phyloP scores from a whole-genome alignment of 2,113 vertebrate genomes.

The Takifugu bimaculatus region DNA sequence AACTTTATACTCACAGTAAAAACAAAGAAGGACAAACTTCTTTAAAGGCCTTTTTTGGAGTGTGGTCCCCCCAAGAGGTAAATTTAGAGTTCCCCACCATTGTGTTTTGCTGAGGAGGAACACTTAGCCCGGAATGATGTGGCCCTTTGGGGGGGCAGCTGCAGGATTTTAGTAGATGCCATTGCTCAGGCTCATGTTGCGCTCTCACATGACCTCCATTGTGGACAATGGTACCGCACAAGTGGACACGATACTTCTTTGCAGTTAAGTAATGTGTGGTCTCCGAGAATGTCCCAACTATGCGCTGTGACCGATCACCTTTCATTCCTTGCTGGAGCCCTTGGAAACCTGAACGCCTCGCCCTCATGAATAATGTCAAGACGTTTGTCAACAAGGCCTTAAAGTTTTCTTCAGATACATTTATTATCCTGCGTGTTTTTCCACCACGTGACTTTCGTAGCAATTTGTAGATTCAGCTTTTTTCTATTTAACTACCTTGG shows the following conservation, averaged over 20 bases:
- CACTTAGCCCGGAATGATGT: constrained; percentile 62
- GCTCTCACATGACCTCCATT: constrained; percentile 67
- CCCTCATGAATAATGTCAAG: constrained; percentile 32
- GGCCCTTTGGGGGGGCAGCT: constrained; percentile 62
- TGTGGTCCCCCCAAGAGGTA: constrained; percentile 49
- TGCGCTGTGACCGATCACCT: constrained; percentile 24
- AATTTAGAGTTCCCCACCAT: constrained; percentile 70
- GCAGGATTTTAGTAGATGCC: constrained; percentile 54
- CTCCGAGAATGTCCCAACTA: constrained; percentile 15
- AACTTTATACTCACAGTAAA: too few relatives aligned
- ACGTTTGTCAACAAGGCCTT: constrained; percentile 39
- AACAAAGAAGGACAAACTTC: constrained; percentile 11
- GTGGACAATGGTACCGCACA: constrained; percentile 41
- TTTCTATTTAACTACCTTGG: not conserved
- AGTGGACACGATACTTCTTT: constrained; percentile 53
- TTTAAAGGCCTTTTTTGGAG: constrained; percentile 55
- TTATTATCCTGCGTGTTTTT: constrained; percentile 25
- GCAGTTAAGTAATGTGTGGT: constrained; percentile 50
- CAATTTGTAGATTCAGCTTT: not conserved
- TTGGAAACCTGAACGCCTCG: constrained; percentile 34
- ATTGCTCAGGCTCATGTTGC: constrained; percentile 67
- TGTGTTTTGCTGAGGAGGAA: constrained; percentile 70
- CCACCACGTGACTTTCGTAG: constrained; percentile 11
- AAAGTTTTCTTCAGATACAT: constrained; percentile 24
- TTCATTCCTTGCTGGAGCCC: constrained; percentile 17